Evolutionary conservation across 2,113 vertebrate genomes (phyloP).

Genomic region (Melozone crissalis): DNA sequence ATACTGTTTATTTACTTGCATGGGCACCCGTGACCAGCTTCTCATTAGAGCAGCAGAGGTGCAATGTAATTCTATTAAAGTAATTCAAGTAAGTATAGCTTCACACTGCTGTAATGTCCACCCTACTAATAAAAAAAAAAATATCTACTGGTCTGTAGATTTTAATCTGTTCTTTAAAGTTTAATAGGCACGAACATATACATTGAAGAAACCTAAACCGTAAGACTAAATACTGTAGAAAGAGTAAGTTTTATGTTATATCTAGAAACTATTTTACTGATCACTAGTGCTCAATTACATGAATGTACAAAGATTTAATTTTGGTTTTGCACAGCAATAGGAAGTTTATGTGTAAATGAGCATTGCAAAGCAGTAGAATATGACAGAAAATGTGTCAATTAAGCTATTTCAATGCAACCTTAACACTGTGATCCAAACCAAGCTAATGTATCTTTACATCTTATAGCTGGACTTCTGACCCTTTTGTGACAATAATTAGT

Average conservation of each 20-base stretch:
- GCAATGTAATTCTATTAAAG: not conserved
- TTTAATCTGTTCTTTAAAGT: not conserved
- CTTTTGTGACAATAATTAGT: not conserved
- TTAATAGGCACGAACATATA: not conserved
- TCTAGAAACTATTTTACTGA: not conserved
- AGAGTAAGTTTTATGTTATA: not conserved
- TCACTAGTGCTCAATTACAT: not conserved
- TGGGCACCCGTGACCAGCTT: not conserved
- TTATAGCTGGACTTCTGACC: not conserved
- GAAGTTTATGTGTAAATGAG: not conserved
- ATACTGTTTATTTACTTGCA: not conserved
- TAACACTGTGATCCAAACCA: not conserved
- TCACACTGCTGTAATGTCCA: not conserved
- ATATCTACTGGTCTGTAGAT: not conserved
- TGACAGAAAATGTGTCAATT: not conserved
- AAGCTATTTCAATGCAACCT: not conserved
- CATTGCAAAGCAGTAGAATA: not conserved
- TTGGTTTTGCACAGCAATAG: not conserved
- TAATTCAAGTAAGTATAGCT: not conserved
- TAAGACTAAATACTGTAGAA: not conserved
- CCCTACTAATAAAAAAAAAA: not conserved
- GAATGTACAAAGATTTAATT: not conserved
- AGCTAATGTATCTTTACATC: accelerated
- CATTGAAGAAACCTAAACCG: not conserved
- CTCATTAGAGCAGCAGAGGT: not conserved